Evolutionary conservation across 2,888 invertebrate genomes (phyloP), one percentile per base, ranked within the genome.

Genomic region (Hyles lineata): DNA sequence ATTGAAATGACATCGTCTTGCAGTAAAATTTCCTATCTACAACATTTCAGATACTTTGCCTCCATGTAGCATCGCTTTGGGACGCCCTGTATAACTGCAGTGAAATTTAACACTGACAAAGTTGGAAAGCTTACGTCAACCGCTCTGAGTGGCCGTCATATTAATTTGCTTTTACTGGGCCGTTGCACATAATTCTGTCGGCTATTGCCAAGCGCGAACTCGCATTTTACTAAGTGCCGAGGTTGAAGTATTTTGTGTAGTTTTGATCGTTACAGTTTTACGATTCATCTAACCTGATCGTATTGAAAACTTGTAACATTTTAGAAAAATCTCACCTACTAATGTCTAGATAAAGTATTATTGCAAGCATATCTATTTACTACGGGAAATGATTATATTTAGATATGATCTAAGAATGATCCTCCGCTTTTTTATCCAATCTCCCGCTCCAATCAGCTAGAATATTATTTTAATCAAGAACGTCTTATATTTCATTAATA

Each of bases 101-200:
- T 74, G 77, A 79, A 77, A 76, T 77, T 72, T 72, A 75, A 76
- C 72, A 62, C 72, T 23, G 63, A 5, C 32, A 60, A 79, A 76
- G 78, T 79, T 78, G 58, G 35, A 72, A 71, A 74, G 70, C 50
- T 55, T 71, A 75, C 58, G 70, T 69, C 76, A 78, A 72, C 43
- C 67, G 55, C 60, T 73, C 72, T 35, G 61, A 75, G 72, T 50
- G 35, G 73, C 76, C 74, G 72, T 73, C 75, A 74, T 75, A 81
- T 80, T 78, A 76, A 80, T 80, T 76, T 76, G 61, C 77, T 73
- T 75, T 76, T 76, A 72, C 23, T 67, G 23, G 67, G 17, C 15
- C 50, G 67, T 50, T 50, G 50, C 6, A 67, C 70, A 59, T 21
- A 70, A 19, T 21, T 70, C 21, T 8, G 77, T 58, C 21, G 60